Conservation (phyloP, 2,888 invertebrate genomes). For the Plebejus melissa region DNA sequence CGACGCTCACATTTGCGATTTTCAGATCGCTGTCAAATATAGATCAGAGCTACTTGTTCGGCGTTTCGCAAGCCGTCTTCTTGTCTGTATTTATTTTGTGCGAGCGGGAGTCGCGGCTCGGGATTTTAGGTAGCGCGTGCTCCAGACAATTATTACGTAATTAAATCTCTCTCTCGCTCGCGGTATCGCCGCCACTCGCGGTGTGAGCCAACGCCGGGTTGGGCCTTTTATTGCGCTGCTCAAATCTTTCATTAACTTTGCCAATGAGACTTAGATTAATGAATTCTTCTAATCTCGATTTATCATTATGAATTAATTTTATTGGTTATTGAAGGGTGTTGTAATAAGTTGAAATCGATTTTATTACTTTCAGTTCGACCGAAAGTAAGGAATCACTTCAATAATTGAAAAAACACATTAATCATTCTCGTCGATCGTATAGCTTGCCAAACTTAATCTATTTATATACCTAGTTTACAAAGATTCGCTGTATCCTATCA, state of each 20-base stretch:
- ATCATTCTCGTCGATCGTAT: no score
- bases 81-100: not conserved
- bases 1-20: not conserved
- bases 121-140: slow-evolving; percentile 27
- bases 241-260: not conserved
- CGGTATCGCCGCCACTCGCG: not conserved
- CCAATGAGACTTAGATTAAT: not conserved
- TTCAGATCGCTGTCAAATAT: not conserved
- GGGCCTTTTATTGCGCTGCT: not conserved
- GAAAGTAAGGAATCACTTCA: no score
- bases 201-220: not conserved
- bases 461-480: not conserved
- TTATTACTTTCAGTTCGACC: no score
- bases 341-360: not conserved
- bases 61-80: not conserved
- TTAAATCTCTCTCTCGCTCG: slow-evolving; percentile 44
- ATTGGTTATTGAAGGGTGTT: not conserved
- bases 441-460: no score
- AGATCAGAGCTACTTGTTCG: not conserved
- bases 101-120: slow-evolving; percentile 29
- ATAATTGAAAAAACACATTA: no score
- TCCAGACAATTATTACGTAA: slow-evolving; percentile 51
- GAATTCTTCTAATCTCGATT: not conserved
- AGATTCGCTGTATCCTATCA: not conserved
- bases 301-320: not conserved